These are phyloP conservation scores for Luidia sarsii DNA, from an alignment of 53 echinoderm and acorn worm genomes.

Conservation along the genomic window DNA sequence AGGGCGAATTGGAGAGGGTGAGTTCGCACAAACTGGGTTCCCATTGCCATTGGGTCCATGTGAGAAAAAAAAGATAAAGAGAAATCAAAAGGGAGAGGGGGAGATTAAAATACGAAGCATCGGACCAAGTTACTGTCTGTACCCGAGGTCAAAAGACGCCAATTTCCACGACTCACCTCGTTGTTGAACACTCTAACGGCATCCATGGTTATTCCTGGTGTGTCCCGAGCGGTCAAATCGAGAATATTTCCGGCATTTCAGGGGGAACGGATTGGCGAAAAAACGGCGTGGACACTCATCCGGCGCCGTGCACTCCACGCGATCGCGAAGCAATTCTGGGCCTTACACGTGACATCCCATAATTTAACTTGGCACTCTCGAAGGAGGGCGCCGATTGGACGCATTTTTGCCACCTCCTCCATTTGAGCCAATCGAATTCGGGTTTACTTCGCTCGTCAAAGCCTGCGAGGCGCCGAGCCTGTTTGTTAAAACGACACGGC, in stretches of 20 bases:
- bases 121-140: too few relatives aligned
- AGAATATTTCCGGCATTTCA: constrained; percentile 17
- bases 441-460: too few relatives aligned
- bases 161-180: constrained; percentile 70
- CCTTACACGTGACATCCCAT: constrained; percentile 39
- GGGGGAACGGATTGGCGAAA: constrained; percentile 1
- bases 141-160: background rate
- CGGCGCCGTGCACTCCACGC: background rate
- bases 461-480: too few relatives aligned
- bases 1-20: background rate
- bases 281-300: background rate
- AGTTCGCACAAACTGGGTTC: background rate
- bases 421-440: constrained; percentile 26
- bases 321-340: constrained; percentile 10
- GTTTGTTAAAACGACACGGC: too few relatives aligned
- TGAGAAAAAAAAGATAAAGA: background rate
- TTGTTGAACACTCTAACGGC: constrained; percentile 87
- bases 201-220: constrained; percentile 63
- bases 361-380: constrained; percentile 14
- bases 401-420: background rate
- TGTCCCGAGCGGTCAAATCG: background rate
- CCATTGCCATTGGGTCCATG: too few relatives aligned
- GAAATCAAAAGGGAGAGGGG: too few relatives aligned
- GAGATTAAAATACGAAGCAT: too few relatives aligned
- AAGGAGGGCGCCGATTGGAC: constrained; percentile 16